Evolutionary conservation across 2,888 invertebrate species (phyloP), one percentile per base, ranked within the genome.

Genomic region (Tenodera sinensis): DNA sequence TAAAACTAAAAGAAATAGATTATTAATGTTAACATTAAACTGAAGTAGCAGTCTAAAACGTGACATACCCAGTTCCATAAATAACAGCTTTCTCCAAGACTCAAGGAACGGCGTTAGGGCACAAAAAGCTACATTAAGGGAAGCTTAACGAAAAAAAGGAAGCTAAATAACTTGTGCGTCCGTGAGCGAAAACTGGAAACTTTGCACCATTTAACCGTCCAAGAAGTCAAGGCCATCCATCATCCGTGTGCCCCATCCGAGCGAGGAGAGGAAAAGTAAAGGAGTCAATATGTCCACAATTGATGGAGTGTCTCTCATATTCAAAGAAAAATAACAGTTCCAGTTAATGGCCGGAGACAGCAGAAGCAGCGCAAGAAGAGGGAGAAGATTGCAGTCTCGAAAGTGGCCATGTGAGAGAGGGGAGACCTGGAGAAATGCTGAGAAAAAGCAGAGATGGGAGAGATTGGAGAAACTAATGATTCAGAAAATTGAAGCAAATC

Each of bases 401-500:
- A 85, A 85, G 15, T 85, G 34, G 47, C 27, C 47, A 85, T 27
- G n/a, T 20, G 47, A n/a, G 47, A 47, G 85, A 28, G 54, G 85
- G 28, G 47, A 27, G 85, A 47, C 27, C 28, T 71, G 54, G 54
- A 71, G 54, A 71, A 71, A 71, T 71, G 54, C 54, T 71, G 54
- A 85, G 42, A 47, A 85, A 85, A 85, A 85, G 85, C 15, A 85
- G 85, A 85, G 86, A 81, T 6, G 15, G 86, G 28, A 47, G 85
- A 87, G 87, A 87, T 87, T 87, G 87, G 82, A 34, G 87, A 83
- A 87, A 25, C 87, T 87, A 87, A 87, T 87, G 87, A 87, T 87
- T 87, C 82, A 87, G 87, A 87, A 87, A 87, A 87, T 87, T 87
- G 87, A 83, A 87, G 87, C 87, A 87, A 87, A 87, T 87, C 87